A percentile compares a stretch with the other conserved stretches of the same genome.
Evolutionary conservation across 2,888 invertebrate genomes (phyloP).

Genomic region (Acronicta psi): DNA sequence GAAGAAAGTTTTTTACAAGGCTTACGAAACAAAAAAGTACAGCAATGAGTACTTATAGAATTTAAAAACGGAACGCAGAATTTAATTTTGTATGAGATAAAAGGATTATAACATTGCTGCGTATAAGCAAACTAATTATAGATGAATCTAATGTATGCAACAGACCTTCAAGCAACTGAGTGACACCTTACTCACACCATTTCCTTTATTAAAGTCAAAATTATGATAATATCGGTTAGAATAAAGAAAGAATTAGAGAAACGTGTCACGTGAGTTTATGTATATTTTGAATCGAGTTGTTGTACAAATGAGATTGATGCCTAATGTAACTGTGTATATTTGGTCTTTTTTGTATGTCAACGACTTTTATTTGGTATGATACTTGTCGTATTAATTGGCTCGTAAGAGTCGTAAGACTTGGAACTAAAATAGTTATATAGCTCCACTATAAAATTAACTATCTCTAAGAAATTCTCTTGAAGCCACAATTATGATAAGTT

Average conservation of each 20-base stretch:
- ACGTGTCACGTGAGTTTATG: constrained; percentile 61
- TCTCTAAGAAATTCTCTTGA: no score
- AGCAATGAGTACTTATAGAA: not conserved
- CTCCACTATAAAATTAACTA: no score
- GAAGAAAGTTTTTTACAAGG: no score
- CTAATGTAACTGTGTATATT: not conserved
- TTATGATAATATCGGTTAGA: constrained; percentile 70
- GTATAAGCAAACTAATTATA: not conserved
- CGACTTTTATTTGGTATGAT: not conserved
- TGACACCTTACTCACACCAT: constrained; percentile 58
- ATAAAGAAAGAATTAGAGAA: constrained; percentile 55
- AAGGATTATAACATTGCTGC: not conserved
- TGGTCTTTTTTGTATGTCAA: no score
- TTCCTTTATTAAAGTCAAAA: constrained; percentile 73
- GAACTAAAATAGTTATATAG: no score
- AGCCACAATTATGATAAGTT: no score
- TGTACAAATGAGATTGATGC: constrained; percentile 12
- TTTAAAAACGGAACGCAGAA: not conserved
- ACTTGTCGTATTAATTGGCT: no score
- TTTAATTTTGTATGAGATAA: not conserved
- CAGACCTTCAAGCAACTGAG: constrained; percentile 21
- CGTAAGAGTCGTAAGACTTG: no score
- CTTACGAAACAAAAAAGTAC: constrained; percentile 5
- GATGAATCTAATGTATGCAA: constrained; percentile 9
- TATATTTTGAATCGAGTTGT: constrained; percentile 21